Base-by-base conservation (phyloP, 2,797 vertebrate species). In the Halcyon badia region DNA sequence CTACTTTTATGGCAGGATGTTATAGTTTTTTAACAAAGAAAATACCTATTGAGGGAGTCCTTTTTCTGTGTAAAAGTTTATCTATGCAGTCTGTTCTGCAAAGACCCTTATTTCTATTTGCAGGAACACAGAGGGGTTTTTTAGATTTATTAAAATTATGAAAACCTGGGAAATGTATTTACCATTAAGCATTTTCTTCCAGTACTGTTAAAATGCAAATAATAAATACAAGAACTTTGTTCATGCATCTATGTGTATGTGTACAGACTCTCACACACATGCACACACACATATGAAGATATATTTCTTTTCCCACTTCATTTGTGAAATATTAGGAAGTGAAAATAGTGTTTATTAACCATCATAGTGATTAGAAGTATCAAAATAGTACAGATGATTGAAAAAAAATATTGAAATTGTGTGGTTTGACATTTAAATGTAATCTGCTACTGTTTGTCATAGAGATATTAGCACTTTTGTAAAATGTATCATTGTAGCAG, bases 401-500 rank as follows among this genome's bases (percentile, higher is more conserved):
- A 83, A 87, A 64, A 49, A 64, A 49, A 81, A 95, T 90, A 78
- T 71, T n/a, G 18, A 86, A 92, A 41, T 6, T 22, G 8, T 97
- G 62, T 95, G 24, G 52, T 96, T 97, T 96, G 68, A 94, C 92
- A 91, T 95, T 97, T 96, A 96, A 97, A 71, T 97, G 83, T 97
- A 97, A 87, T 80, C 91, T 98, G 82, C 92, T 97, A 97, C 92
- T 97, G 73, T 97, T 97, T 97, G 83, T 88, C 70, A 66, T 98
- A 97, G 97, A 97, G 97, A 84, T 97, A 85, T 95, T 91, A 97
- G 84, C 89, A 98, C 94, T 97, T 97, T 95, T 95, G 65, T 98
- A 95, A 84, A 97, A 95, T 97, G 62, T 97, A 97, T 98, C 97
- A 98, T 97, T 95, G 84, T 97, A 97, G 93, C 93, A 97, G 96